Evolutionary conservation across 2,888 invertebrate genomes (phyloP), one percentile per base, ranked within the genome.

Genomic region (Pseudeuparius sepicola): DNA sequence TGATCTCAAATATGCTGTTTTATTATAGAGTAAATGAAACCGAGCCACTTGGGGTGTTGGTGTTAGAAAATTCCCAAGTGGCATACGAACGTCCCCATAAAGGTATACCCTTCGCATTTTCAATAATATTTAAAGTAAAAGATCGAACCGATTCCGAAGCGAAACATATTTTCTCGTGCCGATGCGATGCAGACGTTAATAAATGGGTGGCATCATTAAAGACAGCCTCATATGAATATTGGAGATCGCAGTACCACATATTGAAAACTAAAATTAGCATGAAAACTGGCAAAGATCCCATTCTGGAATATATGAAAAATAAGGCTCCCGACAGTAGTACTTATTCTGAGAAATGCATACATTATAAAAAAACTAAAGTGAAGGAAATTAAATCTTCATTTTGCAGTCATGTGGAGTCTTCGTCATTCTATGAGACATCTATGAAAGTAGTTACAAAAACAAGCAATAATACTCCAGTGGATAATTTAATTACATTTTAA

Each of bases 21-120:
- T 84, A 83, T 58, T 83, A 78, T 59, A 75, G 80, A 56, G 69
- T 82, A 42, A 79, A 73, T 59, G 73, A 73, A 32, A 41, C 49
- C 16, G 73, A 74, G 55, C 83, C 84, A 11, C 67, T 75, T 18
- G 84, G 84, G 27, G 70, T 82, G 15, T 71, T 84, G 56, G 70
- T 85, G 14, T 64, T 85, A 57, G 84, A 85, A 58, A 81, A 83
- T 57, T 76, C 57, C 69, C 53, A 74, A 67, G 49, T 74, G 73
- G 52, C 78, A 70, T 70, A 73, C 61, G 83, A 84, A 57, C 68
- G 70, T 46, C 73, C 72, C 7, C 71, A 72, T 45, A 56, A 52
- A 46, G 75, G 71, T 41, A 72, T 74, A 49, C 73, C 76, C 38
- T 84, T 83, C 60, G 78, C 81, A 18, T 84, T 85, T 63, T 81